phyloP scores from a whole-genome alignment of 2,797 vertebrate species.

The Atherinosoma microstoma region DNA sequence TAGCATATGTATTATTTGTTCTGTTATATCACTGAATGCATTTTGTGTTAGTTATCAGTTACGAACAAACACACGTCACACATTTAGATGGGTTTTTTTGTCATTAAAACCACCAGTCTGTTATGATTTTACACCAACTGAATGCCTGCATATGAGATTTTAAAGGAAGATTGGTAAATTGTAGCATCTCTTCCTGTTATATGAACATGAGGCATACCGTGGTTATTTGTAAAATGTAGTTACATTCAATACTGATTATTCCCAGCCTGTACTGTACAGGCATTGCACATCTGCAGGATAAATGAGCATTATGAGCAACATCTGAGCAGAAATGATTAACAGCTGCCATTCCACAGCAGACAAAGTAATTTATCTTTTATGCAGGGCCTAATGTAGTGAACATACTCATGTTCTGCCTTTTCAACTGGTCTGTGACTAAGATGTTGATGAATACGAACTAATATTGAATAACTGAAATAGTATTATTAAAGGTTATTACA shows the following conservation, averaged over 20 bases:
- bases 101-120: too few relatives aligned
- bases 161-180: background rate
- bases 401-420: slow-evolving; percentile 13
- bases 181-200: background rate
- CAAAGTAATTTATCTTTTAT: slow-evolving; percentile 22
- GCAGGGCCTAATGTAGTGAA: slow-evolving; percentile 12
- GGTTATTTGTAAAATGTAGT: background rate
- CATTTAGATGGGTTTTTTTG: too few relatives aligned
- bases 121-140: too few relatives aligned
- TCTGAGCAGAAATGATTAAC: slow-evolving; percentile 48
- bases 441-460: slow-evolving; percentile 1
- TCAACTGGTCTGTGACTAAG: slow-evolving; percentile 1
- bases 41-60: too few relatives aligned
- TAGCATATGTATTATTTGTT: too few relatives aligned
- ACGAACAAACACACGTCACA: too few relatives aligned
- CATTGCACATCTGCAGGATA: background rate
- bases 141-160: background rate
- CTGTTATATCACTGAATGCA: too few relatives aligned
- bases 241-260: background rate
- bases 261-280: background rate
- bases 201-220: background rate
- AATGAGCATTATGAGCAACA: slow-evolving; percentile 19
- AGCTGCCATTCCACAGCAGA: slow-evolving; percentile 29
- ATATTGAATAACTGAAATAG: background rate
- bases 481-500: background rate